Base-by-base conservation (phyloP, 2,888 invertebrate species). In the Scelioninae gen. 1 region DNA sequence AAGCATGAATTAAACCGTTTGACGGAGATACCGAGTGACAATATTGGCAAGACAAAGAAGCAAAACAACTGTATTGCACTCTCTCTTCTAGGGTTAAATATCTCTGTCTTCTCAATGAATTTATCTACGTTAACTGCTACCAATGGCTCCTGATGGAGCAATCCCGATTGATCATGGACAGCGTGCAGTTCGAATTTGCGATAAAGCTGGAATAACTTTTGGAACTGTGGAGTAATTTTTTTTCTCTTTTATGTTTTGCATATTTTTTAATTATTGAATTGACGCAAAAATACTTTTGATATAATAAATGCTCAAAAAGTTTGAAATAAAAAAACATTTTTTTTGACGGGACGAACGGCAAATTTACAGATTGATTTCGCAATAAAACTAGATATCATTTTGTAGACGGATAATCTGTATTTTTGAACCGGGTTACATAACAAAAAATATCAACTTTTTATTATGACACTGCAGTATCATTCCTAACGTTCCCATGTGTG, bases 81-180 rank as follows among this genome's bases (percentile, higher is more conserved):
- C 58, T 76, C 58, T 65, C 45, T 71, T 55, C 51, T 71, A 65
- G 65, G 81, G 81, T 81, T 81, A 75, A 75, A 69, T 68, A 68
- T 81, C 75, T 81, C 65, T 49, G 75, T 71, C 75, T 68, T 43
- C 51, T 71, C 63, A 81, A 81, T 81, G 71, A 75, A 71, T 69
- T 75, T 71, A 75, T 81, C 75, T 75, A 65, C 75, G 58, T 71
- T 71, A 75, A 81, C 80, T 75, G 75, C 53, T 32, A 43, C 43
- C 68, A 63, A 75, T 80, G 65, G 60, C 51, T 72, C 9, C 34
- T 31, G 45, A 79, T 72, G 74, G 68, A 66, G 53, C 55, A 45
- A 66, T 34, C 62, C 32, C 62, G 38, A 74, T 74, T 68, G 47
- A 62, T 43, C 45, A 9, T 43, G 23, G 23, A 49, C 45, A 32